Evolutionary conservation across 2,113 vertebrate species (phyloP).

Genomic region (Blennius ocellaris): DNA sequence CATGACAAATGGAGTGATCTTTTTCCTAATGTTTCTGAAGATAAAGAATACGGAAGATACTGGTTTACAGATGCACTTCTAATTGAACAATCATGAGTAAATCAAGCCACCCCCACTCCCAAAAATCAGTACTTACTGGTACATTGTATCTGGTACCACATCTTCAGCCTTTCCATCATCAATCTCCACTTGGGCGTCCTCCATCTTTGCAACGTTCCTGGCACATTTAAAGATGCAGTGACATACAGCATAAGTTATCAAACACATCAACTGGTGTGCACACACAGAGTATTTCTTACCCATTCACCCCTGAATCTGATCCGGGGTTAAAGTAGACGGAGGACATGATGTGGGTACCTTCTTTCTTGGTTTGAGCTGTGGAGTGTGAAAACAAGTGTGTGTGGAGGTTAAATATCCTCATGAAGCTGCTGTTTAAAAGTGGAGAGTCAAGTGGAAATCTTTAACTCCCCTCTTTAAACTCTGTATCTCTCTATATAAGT

Average conservation of each 20-base stretch:
- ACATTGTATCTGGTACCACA: constrained; percentile 76
- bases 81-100: no score
- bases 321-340: constrained; percentile 84
- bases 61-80: neutral
- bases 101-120: no score
- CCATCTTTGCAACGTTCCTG: constrained; percentile 71
- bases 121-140: constrained; percentile 79
- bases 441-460: neutral
- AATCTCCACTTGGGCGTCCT: constrained; percentile 85
- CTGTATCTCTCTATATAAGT: neutral
- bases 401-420: neutral
- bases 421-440: neutral
- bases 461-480: neutral
- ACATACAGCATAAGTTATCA: neutral
- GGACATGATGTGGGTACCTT: constrained; percentile 79
- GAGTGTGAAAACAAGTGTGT: neutral
- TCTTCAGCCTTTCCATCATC: constrained; percentile 86
- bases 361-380: constrained; percentile 28
- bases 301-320: constrained; percentile 75
- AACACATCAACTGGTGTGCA: neutral
- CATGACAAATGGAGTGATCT: constrained; percentile 85
- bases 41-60: neutral
- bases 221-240: neutral
- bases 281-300: constrained; percentile 76
- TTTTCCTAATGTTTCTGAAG: constrained; percentile 81